Percentiles rank a stretch among this genome's conserved stretches.
Evolutionary conservation across 2,888 invertebrate genomes (phyloP).

Genomic region (Catocala sponsa): DNA sequence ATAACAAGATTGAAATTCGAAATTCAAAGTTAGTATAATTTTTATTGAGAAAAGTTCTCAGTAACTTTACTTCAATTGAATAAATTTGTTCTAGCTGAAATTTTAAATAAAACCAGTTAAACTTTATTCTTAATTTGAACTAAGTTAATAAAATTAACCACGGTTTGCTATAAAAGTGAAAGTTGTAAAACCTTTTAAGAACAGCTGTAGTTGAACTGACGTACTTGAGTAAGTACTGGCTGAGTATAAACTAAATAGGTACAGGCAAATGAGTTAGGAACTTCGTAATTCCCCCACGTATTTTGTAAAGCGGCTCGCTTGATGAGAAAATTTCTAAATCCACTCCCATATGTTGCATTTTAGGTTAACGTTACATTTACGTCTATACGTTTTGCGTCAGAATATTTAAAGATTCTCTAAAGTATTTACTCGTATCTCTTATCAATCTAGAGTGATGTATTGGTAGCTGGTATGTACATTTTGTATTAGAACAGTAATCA

Average conservation of each 20-base stretch:
- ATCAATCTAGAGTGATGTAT: too few relatives aligned
- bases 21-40: too few relatives aligned
- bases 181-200: background rate
- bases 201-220: background rate
- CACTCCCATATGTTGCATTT: too few relatives aligned
- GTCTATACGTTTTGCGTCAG: too few relatives aligned
- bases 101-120: background rate
- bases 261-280: constrained; percentile 41
- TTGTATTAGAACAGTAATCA: too few relatives aligned
- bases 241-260: constrained; percentile 11
- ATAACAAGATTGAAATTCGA: too few relatives aligned
- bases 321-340: constrained; percentile 18
- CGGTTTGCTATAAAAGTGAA: background rate
- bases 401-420: too few relatives aligned
- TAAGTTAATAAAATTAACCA: background rate
- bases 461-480: too few relatives aligned
- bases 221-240: background rate
- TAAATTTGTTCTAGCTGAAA: background rate
- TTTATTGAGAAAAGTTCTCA: too few relatives aligned
- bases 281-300: constrained; percentile 38
- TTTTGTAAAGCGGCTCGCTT: constrained; percentile 13
- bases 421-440: too few relatives aligned
- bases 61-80: too few relatives aligned
- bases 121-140: constrained; percentile 1
- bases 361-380: too few relatives aligned